Percentiles rank a stretch among this genome's conserved stretches.
These are phyloP conservation scores for Apodemus agrarius DNA, from an alignment of 2,797 vertebrate species.

Conservation along the genomic window DNA sequence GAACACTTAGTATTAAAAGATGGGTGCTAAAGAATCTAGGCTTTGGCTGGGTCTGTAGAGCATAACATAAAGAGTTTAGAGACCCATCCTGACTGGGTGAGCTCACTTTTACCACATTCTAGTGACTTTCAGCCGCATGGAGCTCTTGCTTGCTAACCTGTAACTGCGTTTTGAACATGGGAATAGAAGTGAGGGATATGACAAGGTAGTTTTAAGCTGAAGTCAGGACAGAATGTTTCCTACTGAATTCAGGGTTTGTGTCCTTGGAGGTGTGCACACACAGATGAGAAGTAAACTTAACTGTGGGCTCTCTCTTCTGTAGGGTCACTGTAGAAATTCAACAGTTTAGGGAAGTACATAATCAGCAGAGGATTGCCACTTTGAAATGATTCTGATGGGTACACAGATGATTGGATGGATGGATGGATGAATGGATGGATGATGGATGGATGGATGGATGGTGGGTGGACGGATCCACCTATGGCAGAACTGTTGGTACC, in stretches of 20 bases:
- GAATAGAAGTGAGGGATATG: neutral
- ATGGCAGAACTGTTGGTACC: neutral
- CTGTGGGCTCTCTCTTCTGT: neutral
- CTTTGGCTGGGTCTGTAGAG: neutral
- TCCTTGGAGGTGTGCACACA: neutral
- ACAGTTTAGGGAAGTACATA: neutral
- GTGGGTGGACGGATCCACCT: neutral
- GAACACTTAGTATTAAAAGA: neutral
- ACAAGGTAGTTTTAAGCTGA: neutral
- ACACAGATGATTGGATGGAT: neutral
- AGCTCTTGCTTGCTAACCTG: neutral
- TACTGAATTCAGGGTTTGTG: neutral
- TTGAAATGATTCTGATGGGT: neutral
- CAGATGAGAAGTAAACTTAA: neutral
- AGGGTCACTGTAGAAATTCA: neutral
- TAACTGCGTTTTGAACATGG: neutral
- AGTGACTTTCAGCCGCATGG: neutral
- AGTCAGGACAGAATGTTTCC: neutral
- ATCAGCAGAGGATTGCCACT: neutral
- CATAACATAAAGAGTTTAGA: neutral
- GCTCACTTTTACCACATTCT: neutral
- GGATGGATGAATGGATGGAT: neutral
- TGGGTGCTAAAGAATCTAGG: neutral
- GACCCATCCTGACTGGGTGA: neutral
- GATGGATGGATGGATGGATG: neutral